Evolutionary conservation across 2,888 invertebrate genomes (phyloP), one percentile per base, ranked within the genome.

Genomic region (Entomobrya multifasciata): DNA sequence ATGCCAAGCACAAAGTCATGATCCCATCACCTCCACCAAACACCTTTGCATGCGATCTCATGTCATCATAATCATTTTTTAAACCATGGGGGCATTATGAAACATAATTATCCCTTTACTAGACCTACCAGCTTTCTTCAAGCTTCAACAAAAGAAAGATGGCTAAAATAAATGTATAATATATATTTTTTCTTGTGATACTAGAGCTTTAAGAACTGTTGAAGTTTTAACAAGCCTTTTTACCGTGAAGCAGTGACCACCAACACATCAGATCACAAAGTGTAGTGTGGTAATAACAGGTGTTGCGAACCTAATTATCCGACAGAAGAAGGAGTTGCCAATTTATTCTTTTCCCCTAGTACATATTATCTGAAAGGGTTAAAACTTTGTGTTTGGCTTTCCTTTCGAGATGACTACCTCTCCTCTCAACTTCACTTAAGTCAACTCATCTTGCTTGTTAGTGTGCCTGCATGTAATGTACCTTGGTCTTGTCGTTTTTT

Each of bases 221-320:
- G n/a, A n/a, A n/a, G n/a, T 82, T 82, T 87, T 87, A 87, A 87
- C 87, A 87, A 87, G 82, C 82, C 78, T 82, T 81, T 86, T 87
- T n/a, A n/a, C n/a, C 87, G 87, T 78, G n/a, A n/a, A n/a, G n/a
- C 82, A 82, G 78, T 81, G 87, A 70, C 86, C 76, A 87, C 78
- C 82, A n/a, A n/a, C n/a, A n/a, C n/a, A n/a, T n/a, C n/a, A n/a
- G n/a, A n/a, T n/a, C n/a, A n/a, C n/a, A n/a, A n/a, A n/a, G n/a
- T n/a, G n/a, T n/a, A 55, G 86, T 86, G 78, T 82, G 78, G 87
- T 87, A 87, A 87, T 87, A 87, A 87, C 82, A 87, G 87, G 87
- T 87, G 87, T 83, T 87, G 82, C 62, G 81, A 83, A 82, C 82
- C 87, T 87, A 87, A 87, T 87, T 87, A 87, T 83, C 87, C 60